Evolutionary conservation across 2,797 vertebrate species (phyloP).

Genomic region (Myotis vivesi): DNA sequence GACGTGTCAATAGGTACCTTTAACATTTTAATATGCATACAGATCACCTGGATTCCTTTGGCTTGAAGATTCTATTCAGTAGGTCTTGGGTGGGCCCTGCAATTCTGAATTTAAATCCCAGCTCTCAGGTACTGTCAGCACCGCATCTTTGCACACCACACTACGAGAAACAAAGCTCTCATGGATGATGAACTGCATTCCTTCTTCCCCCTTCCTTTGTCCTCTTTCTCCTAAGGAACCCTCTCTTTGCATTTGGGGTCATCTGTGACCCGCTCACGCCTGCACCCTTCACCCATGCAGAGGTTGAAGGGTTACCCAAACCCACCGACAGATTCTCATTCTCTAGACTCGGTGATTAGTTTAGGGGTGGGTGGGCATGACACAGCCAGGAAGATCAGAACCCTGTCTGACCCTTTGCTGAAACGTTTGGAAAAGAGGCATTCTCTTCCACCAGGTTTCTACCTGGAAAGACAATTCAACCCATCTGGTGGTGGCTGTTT

Average conservation of each 20-base stretch:
- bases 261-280: neutral
- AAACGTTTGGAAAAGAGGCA: neutral
- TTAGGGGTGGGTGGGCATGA: neutral
- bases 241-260: neutral
- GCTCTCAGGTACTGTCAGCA: neutral
- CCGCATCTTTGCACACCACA: accelerated
- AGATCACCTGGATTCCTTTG: neutral
- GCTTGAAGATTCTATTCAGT: neutral
- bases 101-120: neutral
- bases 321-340: neutral
- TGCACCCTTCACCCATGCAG: neutral
- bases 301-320: neutral
- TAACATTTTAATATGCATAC: neutral
- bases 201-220: neutral
- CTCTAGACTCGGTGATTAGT: neutral
- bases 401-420: neutral
- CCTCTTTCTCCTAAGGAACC: neutral
- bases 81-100: neutral
- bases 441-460: neutral
- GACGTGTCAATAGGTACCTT: neutral
- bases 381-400: neutral
- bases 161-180: neutral
- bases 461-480: neutral
- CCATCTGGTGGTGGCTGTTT: neutral
- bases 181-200: neutral